Base-by-base conservation (phyloP, 1,140 invertebrate genomes). In the Cepaea nemoralis region DNA sequence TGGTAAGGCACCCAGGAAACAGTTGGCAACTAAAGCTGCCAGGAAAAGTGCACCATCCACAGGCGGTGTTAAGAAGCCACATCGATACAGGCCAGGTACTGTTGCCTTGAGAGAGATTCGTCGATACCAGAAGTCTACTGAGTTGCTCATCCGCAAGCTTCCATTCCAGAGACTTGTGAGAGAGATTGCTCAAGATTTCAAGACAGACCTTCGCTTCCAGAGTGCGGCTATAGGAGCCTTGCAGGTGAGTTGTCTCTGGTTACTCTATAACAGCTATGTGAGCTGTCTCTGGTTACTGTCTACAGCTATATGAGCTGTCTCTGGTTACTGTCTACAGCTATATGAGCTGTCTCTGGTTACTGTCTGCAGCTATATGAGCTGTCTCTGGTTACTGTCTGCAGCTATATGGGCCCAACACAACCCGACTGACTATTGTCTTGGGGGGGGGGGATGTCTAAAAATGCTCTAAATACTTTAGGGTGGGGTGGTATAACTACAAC, bases 61-160 rank as follows among this genome's bases (percentile, higher is more conserved):
- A 31, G 93, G 93, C 67, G 93, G 93, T 81, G 92, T 93, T 0
- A 93, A 93, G 88, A 93, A 93, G 81, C 93, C 92, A 40, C 93
- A 93, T 88, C 88, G 93, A 84, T 93, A 93, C 84, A 87, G 88
- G 76, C 88, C 89, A 77, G 96, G 95, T 90, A 96, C 95, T 24
- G 95, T 97, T 59, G 96, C 96, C 85, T 93, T 97, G 70, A 93
- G 95, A 91, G 96, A 97, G 93, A 97, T 97, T 88, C 93, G 95
- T 91, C 94, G 95, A 90, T 96, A 96, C 92, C 95, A 96, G 90
- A 96, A 96, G 89, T 94, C 93, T 10, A 96, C 95, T n/a, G 95
- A 96, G 89, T 92, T 95, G 91, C 92, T 96, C 69, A 95, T 96
- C 91, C 94, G 94, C 87, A 96, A 97, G 92, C 92, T 95, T 90